Evolutionary conservation across 2,797 vertebrate species (phyloP), one percentile per base, ranked within the genome.

Genomic region (Lates japonicus): DNA sequence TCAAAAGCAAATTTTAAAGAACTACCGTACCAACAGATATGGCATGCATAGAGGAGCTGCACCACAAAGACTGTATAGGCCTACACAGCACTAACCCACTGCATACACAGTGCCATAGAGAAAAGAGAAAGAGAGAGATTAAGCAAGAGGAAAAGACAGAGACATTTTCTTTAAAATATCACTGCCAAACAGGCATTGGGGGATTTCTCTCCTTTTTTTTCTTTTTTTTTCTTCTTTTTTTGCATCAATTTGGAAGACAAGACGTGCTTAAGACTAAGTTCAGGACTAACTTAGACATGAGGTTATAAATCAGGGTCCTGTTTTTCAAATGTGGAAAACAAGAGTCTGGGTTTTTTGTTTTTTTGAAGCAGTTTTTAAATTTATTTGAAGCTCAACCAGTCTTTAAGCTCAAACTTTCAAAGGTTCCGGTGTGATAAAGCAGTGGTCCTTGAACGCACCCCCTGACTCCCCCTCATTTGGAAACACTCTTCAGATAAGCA

Each of bases 1-100:
- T 84, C 67, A 64, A 85, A 88, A 86, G 74, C 57, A 82, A 85
- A 82, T 83, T 67, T 81, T 70, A 78, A 74, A 79, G 80, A 87
- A 81, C 83, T 91, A 94, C 82, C 81, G 76, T 74, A 92, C 91
- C 88, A 81, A 91, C 87, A 86, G 74, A 89, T 75, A 93, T 93
- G 93, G 89, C 95, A 95, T 95, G 95, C 95, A 94, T 94, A 94
- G 92, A 93, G 84, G 88, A 93, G 88, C 85, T 89, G 93, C 90
- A 93, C 91, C 90, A 94, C 92, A 85, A 88, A 76, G 78, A 92
- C 88, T 83, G 88, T 81, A 89, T 67, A 89, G 87, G 91, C 90
- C 86, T 89, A 91, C 86, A 89, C 81, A 90, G 88, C 88, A 92
- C 90, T 89, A 84, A 90, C 84, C 87, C 90, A 92, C 89, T 77